These are phyloP conservation scores for Augiades crinisus DNA, from an alignment of 2,888 invertebrate genomes.

Conservation along the genomic window DNA sequence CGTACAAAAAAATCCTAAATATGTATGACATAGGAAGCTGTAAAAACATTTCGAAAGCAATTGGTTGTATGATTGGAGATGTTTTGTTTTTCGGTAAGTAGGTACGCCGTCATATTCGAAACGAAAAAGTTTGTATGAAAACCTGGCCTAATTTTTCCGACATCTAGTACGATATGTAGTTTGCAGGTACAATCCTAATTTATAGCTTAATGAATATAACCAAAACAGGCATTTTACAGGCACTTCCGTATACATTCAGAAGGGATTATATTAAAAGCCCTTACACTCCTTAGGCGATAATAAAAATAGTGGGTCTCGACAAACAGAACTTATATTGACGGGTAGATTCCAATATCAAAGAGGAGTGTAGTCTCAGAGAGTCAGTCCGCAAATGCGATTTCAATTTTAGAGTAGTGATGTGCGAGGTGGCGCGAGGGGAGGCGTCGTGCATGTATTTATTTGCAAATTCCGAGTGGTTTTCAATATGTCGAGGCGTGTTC, in stretches of 20 bases:
- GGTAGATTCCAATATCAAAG: conserved; percentile 44
- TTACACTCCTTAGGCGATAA: neutral
- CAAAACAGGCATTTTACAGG: neutral
- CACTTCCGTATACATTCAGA: neutral
- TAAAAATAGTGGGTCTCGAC: conserved; percentile 11
- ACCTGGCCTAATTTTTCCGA: too few species aligned
- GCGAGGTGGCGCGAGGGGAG: conserved; percentile 53
- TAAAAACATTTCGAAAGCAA: too few species aligned
- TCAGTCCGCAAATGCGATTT: conserved; percentile 68
- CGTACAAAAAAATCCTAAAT: too few species aligned
- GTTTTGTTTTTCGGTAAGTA: too few species aligned
- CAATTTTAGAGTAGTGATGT: conserved; percentile 68
- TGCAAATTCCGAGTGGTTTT: conserved; percentile 77
- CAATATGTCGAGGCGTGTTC: conserved; percentile 75
- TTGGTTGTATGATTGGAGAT: too few species aligned
- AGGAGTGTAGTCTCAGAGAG: conserved; percentile 54
- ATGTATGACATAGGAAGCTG: too few species aligned
- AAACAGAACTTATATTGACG: conserved; percentile 24
- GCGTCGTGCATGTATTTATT: conserved; percentile 74
- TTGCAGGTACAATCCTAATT: too few species aligned
- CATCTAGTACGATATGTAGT: too few species aligned
- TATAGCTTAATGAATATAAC: too few species aligned
- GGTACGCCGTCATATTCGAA: too few species aligned
- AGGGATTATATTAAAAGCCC: neutral
- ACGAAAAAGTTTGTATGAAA: too few species aligned